Conservation (phyloP, 2,888 invertebrate species). For the Kryphioiulus occultus region DNA sequence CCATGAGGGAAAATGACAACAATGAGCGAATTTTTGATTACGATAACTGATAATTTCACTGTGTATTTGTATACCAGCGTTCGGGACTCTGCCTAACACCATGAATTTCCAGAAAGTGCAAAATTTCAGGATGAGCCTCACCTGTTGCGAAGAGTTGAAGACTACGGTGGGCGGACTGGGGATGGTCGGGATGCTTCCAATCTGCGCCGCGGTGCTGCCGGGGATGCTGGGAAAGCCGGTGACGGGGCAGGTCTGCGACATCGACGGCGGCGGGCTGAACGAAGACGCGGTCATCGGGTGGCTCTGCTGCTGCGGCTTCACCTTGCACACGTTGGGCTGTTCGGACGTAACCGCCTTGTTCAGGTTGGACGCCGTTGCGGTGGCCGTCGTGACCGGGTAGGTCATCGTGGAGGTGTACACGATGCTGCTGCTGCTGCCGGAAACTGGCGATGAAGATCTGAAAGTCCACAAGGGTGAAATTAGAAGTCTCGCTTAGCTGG, state of each 20-base stretch:
- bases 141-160: constrained; percentile 54
- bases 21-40: no score
- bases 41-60: no score
- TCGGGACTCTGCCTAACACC: no score
- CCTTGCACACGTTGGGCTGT: constrained; percentile 67
- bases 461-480: no score
- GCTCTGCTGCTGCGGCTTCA: constrained; percentile 84
- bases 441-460: constrained; percentile 43
- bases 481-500: no score
- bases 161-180: constrained; percentile 51
- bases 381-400: constrained; percentile 7
- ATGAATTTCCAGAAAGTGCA: no score
- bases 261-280: constrained; percentile 29
- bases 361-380: not conserved
- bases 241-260: constrained; percentile 41
- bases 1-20: no score
- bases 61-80: no score
- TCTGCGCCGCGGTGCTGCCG: constrained; percentile 39
- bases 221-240: constrained; percentile 39
- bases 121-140: constrained; percentile 33
- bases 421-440: constrained; percentile 37
- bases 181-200: constrained; percentile 50
- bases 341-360: constrained; percentile 54
- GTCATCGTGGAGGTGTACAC: constrained; percentile 39
- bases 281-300: constrained; percentile 72